phyloP scores from a whole-genome alignment of 2,113 vertebrate species.

The Gopherus flavomarginatus region DNA sequence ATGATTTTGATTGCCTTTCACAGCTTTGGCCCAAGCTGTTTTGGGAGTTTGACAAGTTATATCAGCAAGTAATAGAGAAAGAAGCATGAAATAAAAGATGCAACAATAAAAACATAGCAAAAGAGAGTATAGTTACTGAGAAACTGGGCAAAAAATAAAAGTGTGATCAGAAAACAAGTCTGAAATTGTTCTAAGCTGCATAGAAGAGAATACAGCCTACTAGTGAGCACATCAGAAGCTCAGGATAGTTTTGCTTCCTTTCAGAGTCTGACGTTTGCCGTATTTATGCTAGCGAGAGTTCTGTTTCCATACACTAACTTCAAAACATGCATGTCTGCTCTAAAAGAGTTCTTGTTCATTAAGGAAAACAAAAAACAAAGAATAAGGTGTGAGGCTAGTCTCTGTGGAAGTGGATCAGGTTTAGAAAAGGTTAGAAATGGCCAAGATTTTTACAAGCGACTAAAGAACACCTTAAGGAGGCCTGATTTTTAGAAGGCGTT shows the following conservation, averaged over 20 bases:
- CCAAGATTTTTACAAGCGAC: not conserved
- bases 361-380: not conserved
- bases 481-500: not conserved
- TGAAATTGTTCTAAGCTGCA: not conserved
- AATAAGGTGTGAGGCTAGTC: not conserved
- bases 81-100: accelerated
- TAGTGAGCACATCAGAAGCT: not conserved
- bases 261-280: not conserved
- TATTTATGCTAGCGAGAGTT: not conserved
- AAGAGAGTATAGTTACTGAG: not conserved
- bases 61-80: not conserved
- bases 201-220: not conserved
- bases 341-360: not conserved
- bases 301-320: not conserved
- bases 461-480: not conserved
- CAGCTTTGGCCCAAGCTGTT: not conserved
- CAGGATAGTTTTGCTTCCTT: not conserved
- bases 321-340: not conserved
- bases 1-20: not conserved
- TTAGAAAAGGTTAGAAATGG: not conserved
- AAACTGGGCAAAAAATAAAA: not conserved
- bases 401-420: not conserved
- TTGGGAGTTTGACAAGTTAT: not conserved
- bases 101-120: not conserved
- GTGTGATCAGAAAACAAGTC: not conserved